These are phyloP conservation scores for Antheraea pernyi DNA, from an alignment of 1,140 invertebrate genomes.

Conservation along the genomic window DNA sequence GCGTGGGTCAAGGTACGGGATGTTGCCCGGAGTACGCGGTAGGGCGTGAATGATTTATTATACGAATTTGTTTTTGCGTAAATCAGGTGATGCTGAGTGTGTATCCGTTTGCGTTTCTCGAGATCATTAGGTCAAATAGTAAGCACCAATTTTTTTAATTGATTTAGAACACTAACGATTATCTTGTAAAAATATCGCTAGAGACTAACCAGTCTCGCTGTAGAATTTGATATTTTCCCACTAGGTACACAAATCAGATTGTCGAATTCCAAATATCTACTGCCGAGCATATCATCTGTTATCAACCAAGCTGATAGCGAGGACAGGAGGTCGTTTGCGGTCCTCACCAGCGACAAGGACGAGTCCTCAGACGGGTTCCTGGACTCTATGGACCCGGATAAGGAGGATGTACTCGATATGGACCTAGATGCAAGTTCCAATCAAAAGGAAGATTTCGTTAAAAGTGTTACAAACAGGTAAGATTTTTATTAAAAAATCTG, in stretches of 20 bases:
- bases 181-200: no score
- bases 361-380: constrained; percentile 84
- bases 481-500: no score
- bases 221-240: constrained; percentile 17
- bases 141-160: no score
- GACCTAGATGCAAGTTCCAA: constrained; percentile 83
- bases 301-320: constrained; percentile 88
- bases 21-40: no score
- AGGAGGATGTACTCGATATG: constrained; percentile 85
- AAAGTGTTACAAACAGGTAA: constrained; percentile 74
- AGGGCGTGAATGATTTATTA: no score
- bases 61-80: no score
- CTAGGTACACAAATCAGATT: constrained; percentile 85
- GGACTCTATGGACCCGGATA: constrained; percentile 75
- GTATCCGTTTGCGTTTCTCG: no score
- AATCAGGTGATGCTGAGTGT: no score
- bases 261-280: constrained; percentile 86
- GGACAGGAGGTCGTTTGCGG: constrained; percentile 87
- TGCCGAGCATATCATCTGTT: constrained; percentile 91
- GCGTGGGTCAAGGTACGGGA: no score
- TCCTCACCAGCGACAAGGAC: constrained; percentile 85
- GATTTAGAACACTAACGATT: no score
- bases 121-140: no score
- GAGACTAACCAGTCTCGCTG: no score
- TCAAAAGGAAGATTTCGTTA: constrained; percentile 79